A percentile compares a stretch with the other conserved stretches of the same genome.
Conservation (phyloP, 2,797 vertebrate species). For the Buphagus erythrorhynchus region DNA sequence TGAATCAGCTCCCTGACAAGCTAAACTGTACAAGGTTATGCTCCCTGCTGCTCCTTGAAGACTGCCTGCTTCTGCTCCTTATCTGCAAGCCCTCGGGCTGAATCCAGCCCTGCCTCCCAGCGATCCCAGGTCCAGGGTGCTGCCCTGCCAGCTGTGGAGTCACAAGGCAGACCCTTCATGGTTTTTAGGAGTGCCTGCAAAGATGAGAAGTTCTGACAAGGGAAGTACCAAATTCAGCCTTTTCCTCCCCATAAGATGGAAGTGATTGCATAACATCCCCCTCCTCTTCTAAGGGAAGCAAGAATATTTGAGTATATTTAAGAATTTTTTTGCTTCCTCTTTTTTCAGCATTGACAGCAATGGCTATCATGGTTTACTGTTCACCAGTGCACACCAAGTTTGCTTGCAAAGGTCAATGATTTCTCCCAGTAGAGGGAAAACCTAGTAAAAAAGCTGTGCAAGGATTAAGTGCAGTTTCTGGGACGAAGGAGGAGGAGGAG, state of each 20-base stretch:
- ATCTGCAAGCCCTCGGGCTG: background rate
- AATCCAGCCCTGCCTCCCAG: background rate
- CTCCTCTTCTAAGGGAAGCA: background rate
- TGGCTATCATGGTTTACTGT: background rate
- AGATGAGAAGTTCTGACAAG: conserved; percentile 26
- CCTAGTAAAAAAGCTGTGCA: background rate
- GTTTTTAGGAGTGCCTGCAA: background rate
- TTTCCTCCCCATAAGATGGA: conserved; percentile 13
- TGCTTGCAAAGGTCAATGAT: background rate
- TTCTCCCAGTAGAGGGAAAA: background rate
- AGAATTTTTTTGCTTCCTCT: background rate
- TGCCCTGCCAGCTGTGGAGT: background rate
- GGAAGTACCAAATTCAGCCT: conserved; percentile 39
- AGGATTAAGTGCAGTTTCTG: background rate
- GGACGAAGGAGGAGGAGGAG: background rate
- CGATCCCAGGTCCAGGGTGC: background rate
- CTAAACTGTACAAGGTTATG: rapidly evolving
- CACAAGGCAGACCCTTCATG: background rate
- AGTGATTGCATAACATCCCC: background rate
- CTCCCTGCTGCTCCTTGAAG: background rate
- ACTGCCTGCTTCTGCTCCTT: background rate
- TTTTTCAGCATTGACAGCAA: background rate
- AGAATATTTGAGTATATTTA: background rate
- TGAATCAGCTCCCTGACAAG: background rate
- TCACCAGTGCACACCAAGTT: background rate